Conservation (phyloP, 2,888 invertebrate genomes). For the Cheilosia vulpina region DNA sequence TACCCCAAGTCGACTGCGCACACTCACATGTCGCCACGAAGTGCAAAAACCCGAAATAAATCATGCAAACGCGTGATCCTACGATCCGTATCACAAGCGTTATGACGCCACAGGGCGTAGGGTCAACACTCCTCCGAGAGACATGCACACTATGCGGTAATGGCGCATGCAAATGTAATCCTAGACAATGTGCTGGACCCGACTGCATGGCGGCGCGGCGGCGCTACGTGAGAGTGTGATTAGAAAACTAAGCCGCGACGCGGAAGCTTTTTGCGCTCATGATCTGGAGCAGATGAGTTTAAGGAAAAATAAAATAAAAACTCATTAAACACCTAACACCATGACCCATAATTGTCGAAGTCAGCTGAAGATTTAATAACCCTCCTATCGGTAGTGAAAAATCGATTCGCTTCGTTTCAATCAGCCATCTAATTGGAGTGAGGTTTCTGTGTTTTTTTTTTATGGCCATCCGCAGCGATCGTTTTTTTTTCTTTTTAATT, state of each 20-base stretch:
- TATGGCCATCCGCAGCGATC: conserved; percentile 16
- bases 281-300: conserved; percentile 56
- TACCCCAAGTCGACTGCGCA: conserved; percentile 22
- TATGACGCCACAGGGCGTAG: conserved; percentile 71
- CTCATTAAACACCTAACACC: conserved; percentile 54
- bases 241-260: conserved; percentile 53
- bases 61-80: conserved; percentile 73
- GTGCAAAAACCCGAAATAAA: conserved; percentile 66
- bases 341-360: conserved; percentile 47
- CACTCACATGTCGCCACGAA: conserved; percentile 44
- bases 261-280: conserved; percentile 52
- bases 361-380: conserved; percentile 13
- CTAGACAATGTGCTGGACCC: conserved; percentile 19
- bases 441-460: not conserved
- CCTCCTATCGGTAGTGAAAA: conserved; percentile 12
- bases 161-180: conserved; percentile 60
- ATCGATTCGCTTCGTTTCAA: conserved; percentile 26
- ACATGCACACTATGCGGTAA: conserved; percentile 15
- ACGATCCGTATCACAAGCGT: conserved; percentile 56
- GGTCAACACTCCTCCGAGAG: conserved; percentile 66
- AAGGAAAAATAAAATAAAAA: conserved; percentile 19
- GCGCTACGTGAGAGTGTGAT: conserved; percentile 68
- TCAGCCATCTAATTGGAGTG: conserved; percentile 52
- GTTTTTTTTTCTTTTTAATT: conserved; percentile 21
- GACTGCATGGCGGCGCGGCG: conserved; percentile 8